A percentile compares a stretch with the other conserved stretches of the same genome.
Evolutionary conservation across 2,113 vertebrate species (phyloP).

Genomic region (Gallinago undulata): DNA sequence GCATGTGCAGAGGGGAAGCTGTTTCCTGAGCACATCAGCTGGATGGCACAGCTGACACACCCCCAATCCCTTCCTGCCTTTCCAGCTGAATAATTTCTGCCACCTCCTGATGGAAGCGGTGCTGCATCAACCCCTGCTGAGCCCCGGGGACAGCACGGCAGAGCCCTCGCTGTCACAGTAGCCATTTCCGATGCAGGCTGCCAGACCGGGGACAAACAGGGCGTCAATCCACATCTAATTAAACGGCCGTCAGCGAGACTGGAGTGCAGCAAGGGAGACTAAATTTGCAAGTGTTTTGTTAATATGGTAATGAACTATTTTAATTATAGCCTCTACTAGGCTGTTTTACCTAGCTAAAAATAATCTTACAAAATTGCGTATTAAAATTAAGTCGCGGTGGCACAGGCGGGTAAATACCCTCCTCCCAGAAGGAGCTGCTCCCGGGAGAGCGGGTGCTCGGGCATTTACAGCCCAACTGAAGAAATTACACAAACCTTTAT

Average conservation of each 20-base stretch:
- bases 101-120: neutral
- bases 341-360: constrained; percentile 57
- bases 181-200: neutral
- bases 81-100: neutral
- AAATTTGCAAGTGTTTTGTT: constrained; percentile 42
- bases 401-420: neutral
- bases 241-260: neutral
- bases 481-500: neutral
- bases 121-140: neutral
- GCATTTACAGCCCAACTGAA: neutral
- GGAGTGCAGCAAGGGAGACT: neutral
- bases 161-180: neutral
- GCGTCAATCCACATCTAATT: neutral
- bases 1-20: neutral
- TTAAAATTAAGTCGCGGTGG: neutral
- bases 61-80: neutral
- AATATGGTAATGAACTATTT: constrained; percentile 65
- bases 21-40: neutral
- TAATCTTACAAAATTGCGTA: neutral
- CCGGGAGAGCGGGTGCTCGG: rapidly evolving
- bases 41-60: neutral
- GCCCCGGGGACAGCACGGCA: neutral
- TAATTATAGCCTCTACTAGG: constrained; percentile 57
- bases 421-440: neutral
- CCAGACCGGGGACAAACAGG: neutral